A percentile compares a stretch with the other conserved stretches of the same genome.
These are phyloP conservation scores for Anoplius nigerrimus DNA, from an alignment of 2,888 invertebrate genomes.

Conservation along the genomic window DNA sequence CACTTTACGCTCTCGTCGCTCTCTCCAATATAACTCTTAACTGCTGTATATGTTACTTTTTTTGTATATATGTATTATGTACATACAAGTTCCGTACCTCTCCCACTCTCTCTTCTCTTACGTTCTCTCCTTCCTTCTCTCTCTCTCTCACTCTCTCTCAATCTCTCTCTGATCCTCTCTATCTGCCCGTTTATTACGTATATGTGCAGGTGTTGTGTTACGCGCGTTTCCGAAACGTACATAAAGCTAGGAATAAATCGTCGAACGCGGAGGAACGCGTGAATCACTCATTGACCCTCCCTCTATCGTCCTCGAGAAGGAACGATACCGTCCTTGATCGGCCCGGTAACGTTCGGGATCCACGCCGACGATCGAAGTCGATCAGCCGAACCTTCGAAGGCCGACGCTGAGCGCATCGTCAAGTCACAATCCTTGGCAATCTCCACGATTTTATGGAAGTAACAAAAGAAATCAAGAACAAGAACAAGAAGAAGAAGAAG, in stretches of 20 bases:
- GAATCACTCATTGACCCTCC: too few relatives aligned
- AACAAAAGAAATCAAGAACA: too few relatives aligned
- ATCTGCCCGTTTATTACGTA: slow-evolving; percentile 59
- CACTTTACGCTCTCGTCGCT: slow-evolving; percentile 21
- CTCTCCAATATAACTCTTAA: slow-evolving; percentile 64
- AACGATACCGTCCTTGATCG: not conserved
- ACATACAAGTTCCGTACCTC: slow-evolving; percentile 62
- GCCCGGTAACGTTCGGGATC: not conserved
- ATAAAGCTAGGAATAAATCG: slow-evolving; percentile 58
- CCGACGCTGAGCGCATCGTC: slow-evolving; percentile 14
- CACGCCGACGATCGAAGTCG: not conserved
- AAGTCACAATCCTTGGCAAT: slow-evolving; percentile 48
- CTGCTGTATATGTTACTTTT: slow-evolving; percentile 61
- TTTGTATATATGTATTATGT: slow-evolving; percentile 65
- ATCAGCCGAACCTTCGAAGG: slow-evolving; percentile 2
- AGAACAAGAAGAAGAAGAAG: not conserved
- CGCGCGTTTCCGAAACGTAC: slow-evolving; percentile 61
- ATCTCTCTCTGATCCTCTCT: slow-evolving; percentile 25
- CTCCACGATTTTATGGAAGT: slow-evolving; percentile 60
- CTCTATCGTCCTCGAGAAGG: not conserved
- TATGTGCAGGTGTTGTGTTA: slow-evolving; percentile 65
- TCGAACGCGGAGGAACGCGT: too few relatives aligned
- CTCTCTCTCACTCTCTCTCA: slow-evolving; percentile 28
- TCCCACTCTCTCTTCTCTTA: slow-evolving; percentile 45
- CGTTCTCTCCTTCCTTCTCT: slow-evolving; percentile 23